Evolutionary conservation across 2,888 invertebrate genomes (phyloP), one percentile per base, ranked within the genome.

Genomic region (Drosophila birchii): DNA sequence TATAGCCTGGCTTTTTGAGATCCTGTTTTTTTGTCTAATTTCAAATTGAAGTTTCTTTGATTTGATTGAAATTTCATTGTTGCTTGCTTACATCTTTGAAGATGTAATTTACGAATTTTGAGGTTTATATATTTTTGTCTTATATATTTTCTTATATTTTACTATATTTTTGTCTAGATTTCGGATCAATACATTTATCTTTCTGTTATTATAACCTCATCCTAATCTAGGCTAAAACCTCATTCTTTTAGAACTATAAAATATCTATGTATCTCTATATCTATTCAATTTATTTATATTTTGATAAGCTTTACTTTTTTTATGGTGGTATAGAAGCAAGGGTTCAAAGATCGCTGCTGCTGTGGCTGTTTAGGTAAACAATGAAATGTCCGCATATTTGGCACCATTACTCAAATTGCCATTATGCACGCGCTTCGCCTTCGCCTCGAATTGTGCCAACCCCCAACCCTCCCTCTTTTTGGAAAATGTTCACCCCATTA

Each of bases 341-440:
- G n/a, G 18, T 8, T 26, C 23, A 20, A 20, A 43, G 14, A 11
- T n/a, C 29, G 36, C 12, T 26, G 16, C 18, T 44, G 32, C 34
- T 43, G 55, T 43, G 45, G 66, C 47, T 63, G 53, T 51, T 55
- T 55, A 11, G 73, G 73, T 56, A 80, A 87, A 83, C 83, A 87
- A 86, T 78, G 78, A 75, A 83, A 88, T 76, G 76, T 83, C 86
- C 83, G 86, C 86, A 86, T 88, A 80, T 86, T 88, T 80, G 86
- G 86, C 86, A 88, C 81, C 68, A 88, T 86, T 88, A 86, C 88
- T 88, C 86, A 86, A 88, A 86, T 88, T 88, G 86, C 81, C 76
- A 79, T 86, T 88, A 84, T 86, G 84, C 88, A 88, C 81, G 85
- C 86, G 81, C 66, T 20, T 51, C 63, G 56, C 67, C 69, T 69